These are phyloP conservation scores for Hyperoplus lanceolatus DNA, from an alignment of 2,797 vertebrate species.

Conservation along the genomic window DNA sequence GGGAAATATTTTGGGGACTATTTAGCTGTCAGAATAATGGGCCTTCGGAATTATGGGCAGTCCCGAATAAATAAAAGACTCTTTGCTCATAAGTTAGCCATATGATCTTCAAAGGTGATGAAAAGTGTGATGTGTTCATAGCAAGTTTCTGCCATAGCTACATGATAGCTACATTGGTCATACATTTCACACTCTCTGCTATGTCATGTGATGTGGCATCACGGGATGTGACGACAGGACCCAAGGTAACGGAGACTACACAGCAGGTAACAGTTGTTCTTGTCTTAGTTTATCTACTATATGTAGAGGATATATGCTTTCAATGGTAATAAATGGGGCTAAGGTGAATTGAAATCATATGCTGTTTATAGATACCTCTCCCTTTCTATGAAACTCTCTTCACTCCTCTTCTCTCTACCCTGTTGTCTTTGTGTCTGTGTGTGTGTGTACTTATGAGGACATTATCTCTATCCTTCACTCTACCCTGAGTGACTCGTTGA, in stretches of 20 bases:
- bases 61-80: background rate
- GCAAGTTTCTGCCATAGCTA: background rate
- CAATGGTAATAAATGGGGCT: slow-evolving; percentile 2
- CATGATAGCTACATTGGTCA: background rate
- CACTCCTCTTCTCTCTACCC: background rate
- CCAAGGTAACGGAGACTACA: background rate
- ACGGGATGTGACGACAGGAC: too few relatives aligned
- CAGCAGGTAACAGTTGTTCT: background rate
- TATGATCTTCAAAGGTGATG: background rate
- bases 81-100: background rate
- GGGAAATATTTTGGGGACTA: too few relatives aligned
- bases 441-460: background rate
- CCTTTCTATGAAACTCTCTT: background rate
- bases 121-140: background rate
- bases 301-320: slow-evolving; percentile 3
- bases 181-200: too few relatives aligned
- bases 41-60: too few relatives aligned
- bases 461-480: background rate
- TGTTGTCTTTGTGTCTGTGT: background rate
- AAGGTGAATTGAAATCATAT: slow-evolving; percentile 9
- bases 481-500: background rate
- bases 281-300: background rate
- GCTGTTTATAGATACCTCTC: slow-evolving; percentile 6
- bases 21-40: too few relatives aligned
- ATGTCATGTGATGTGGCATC: too few relatives aligned